Evolutionary conservation across 2,888 invertebrate species (phyloP).

Genomic region (Andricus curvator): DNA sequence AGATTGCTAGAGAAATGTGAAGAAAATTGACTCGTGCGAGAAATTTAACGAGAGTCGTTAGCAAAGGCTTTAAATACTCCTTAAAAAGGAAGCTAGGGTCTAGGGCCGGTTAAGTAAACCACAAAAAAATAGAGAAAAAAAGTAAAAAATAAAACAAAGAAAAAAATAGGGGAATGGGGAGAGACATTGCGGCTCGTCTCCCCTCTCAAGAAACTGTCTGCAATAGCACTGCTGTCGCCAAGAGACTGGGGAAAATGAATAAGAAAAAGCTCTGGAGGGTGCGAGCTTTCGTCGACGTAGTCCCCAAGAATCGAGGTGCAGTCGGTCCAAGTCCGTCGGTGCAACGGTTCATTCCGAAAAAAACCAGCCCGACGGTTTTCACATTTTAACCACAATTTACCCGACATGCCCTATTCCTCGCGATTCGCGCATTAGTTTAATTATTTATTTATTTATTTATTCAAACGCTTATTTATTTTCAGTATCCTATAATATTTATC

Average conservation of each 20-base stretch:
- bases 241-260: conserved; percentile 48
- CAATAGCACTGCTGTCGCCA: conserved; percentile 37
- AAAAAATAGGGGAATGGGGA: conserved; percentile 19
- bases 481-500: conserved; percentile 22
- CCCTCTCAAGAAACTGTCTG: neutral
- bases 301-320: conserved; percentile 53
- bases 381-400: neutral
- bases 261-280: conserved; percentile 55
- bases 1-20: neutral
- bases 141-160: conserved; percentile 10
- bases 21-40: neutral
- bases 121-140: conserved; percentile 13
- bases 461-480: neutral
- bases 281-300: conserved; percentile 48
- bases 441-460: conserved; percentile 43
- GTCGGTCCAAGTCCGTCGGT: conserved; percentile 66
- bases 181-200: conserved; percentile 26
- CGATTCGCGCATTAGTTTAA: conserved; percentile 32
- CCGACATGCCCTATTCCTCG: conserved; percentile 36
- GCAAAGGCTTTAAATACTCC: conserved; percentile 35
- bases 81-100: conserved; percentile 31
- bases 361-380: conserved; percentile 12
- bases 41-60: conserved; percentile 27
- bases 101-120: conserved; percentile 36
- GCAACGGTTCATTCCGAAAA: conserved; percentile 57